Evolutionary conservation across 2,113 vertebrate species (phyloP), one percentile per base, ranked within the genome.

Genomic region (Labeo rohita): DNA sequence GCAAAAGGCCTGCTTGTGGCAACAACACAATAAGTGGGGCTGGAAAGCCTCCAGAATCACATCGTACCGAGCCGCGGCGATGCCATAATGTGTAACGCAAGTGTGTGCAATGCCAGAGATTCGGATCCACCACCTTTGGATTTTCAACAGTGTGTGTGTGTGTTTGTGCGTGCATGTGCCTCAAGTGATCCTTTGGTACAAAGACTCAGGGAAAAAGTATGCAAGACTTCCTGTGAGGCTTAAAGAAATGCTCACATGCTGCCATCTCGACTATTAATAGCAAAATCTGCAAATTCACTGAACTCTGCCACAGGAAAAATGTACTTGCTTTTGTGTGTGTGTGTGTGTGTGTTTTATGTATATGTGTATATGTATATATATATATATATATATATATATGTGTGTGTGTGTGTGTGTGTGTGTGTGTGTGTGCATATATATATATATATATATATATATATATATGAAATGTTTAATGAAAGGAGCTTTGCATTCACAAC

Each of bases 111-210:
- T 83, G 86, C 59, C 82, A 68, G 63, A 23, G 56, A 63, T 84
- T 73, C n/a, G 4, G 34, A 59, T 56, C 34, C 68, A 43, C 43
- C 50, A 73, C 65, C 61, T 73, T 59, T 45, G 70, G 28, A 36
- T 76, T 81, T 73, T 4, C 23, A 72, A 16, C 87, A 79, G 66
- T 65, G 36, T 36, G 83, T 39, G 39, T 70, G 15, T 85, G 70
- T 50, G 15, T 59, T 16, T 75, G 65, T 84, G 70, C 73, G 68
- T 68, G 56, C 74, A 45, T 82, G 50, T 84, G 59, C 70, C 89
- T 61, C 45, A 80, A 91, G 86, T 75, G 88, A 91, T 87, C 83
- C 43, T 87, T 85, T 88, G 88, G 83, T 83, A 2, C 86, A 87
- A 89, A 54, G 83, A 89, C 88, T 86, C 84, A 72, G 86, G 79